Base-by-base conservation (phyloP, 2,797 vertebrate genomes). In the Zenarchopterus dispar region DNA sequence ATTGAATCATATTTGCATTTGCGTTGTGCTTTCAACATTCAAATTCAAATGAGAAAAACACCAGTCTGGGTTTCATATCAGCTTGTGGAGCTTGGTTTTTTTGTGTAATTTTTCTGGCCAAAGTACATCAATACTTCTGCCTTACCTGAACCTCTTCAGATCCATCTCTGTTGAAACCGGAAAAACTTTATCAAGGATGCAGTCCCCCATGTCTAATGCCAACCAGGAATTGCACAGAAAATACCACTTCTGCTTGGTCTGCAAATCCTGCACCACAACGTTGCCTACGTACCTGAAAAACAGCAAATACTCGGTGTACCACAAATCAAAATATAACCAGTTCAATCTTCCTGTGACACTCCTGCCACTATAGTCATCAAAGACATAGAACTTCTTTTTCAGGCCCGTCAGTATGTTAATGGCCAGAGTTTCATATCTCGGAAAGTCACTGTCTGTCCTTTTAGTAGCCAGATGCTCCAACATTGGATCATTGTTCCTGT, bases 201-300 rank as follows among this genome's bases (percentile, higher is more conserved):
- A 94, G 23, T 96, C 95, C 26, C 91, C 95, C 0, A 95, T 80
- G 56, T 97, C 91, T 33, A 95, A 47, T 5, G 95, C 92, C 54
- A 99, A 83, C 97, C 97, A 98, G 0, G 95, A 96, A 73, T 94
- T 96, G 80, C 97, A 99, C 6, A 97, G 90, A 81, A 98, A 97
- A 65, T 94, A 85, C 95, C 95, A 97, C 69, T 94, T 96, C 73
- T 88, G 84, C 66, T 93, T 91, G 2, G 84, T 88, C 16, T 91
- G 93, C 53, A 96, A 60, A 59, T 99, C 96, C 17, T 96, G 94
- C 54, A 97, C 94, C 73, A 94, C 68, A 6, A 96, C 88, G 44
- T 89, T 92, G 64, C 94, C 94, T 26, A 98, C 89, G 4, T 94
- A 98, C 97, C 97, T 98, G 80, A 62, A 15, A 54, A 18, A 70